Conservation (phyloP, 1,140 invertebrate genomes). For the Teleopsis dalmanni region DNA sequence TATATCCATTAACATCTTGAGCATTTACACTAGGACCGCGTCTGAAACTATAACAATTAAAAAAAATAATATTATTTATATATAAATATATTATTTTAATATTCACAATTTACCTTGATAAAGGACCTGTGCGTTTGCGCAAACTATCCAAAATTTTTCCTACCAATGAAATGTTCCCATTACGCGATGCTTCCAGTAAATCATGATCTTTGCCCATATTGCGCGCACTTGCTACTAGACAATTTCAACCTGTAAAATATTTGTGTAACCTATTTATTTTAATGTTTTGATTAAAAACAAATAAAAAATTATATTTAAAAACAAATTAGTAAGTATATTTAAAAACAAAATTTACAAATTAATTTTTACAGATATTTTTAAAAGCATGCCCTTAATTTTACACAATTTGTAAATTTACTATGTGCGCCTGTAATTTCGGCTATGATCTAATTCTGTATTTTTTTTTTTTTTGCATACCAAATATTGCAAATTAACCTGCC, state of each 20-base stretch:
- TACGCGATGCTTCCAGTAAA: conserved; percentile 86
- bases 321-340: background rate
- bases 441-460: no score
- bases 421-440: no score
- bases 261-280: background rate
- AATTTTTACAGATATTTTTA: no score
- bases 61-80: background rate
- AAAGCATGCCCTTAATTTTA: no score
- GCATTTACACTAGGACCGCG: conserved; percentile 84
- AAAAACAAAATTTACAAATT: background rate
- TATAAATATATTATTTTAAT: background rate
- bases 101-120: conserved; percentile 66
- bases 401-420: no score
- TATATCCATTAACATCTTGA: conserved; percentile 87
- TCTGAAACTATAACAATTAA: conserved; percentile 58
- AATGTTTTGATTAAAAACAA: background rate
- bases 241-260: background rate
- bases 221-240: no score
- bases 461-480: no score
- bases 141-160: conserved; percentile 83
- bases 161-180: conserved; percentile 77
- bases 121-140: conserved; percentile 83
- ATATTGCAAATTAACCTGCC: no score
- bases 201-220: conserved; percentile 69
- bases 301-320: background rate